Evolutionary conservation across 2,888 invertebrate species (phyloP).

Genomic region (Netelia fuscicornis): DNA sequence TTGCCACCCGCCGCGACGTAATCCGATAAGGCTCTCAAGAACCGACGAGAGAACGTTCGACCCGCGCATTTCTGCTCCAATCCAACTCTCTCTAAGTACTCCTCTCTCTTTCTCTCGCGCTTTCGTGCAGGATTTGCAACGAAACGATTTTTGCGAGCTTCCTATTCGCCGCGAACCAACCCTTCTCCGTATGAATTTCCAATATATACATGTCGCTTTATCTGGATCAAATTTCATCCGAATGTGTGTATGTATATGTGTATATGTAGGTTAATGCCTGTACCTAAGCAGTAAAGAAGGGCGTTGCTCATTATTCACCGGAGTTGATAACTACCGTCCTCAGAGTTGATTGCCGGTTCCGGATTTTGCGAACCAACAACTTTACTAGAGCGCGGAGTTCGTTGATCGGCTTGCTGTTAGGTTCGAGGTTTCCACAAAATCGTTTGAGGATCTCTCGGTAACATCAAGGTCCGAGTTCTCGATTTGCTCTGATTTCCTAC

Average conservation of each 20-base stretch:
- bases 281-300: slow-evolving; percentile 8
- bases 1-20: slow-evolving; percentile 40
- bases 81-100: not conserved
- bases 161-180: slow-evolving; percentile 14
- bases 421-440: too few relatives aligned
- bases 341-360: slow-evolving; percentile 64
- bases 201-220: not conserved
- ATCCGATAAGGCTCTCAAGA: slow-evolving; percentile 43
- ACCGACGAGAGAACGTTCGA: slow-evolving; percentile 1
- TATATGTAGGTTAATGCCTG: not conserved
- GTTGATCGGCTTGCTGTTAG: not conserved
- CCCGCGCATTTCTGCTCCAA: not conserved
- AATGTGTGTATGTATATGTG: not conserved
- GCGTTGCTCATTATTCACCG: slow-evolving; percentile 62
- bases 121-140: slow-evolving; percentile 31
- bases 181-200: not conserved
- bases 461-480: not conserved
- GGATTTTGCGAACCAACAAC: slow-evolving; percentile 58
- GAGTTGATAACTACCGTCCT: slow-evolving; percentile 62
- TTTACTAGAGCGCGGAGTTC: slow-evolving; percentile 54
- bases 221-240: not conserved
- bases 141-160: slow-evolving; percentile 50
- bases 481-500: too few relatives aligned
- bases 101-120: not conserved
- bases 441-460: too few relatives aligned